Conservation (phyloP, 2,113 vertebrate genomes). For the Siniperca knerii region DNA sequence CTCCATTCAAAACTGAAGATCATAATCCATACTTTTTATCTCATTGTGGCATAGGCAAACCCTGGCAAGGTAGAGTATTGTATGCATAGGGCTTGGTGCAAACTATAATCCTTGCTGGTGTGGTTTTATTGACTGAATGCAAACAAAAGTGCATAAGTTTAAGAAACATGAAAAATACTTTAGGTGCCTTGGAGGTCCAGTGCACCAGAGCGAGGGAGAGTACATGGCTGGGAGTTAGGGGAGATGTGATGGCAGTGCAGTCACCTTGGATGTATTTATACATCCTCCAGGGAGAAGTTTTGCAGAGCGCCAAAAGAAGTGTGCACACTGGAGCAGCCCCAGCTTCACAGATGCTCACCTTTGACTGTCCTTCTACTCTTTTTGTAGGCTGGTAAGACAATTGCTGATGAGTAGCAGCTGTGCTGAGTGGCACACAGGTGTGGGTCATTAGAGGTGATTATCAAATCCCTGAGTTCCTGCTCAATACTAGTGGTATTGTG, state of each 20-base stretch:
- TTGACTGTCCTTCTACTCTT: conserved; percentile 34
- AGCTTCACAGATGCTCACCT: conserved; percentile 62
- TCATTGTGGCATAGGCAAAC: conserved; percentile 15
- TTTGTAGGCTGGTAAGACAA: conserved; percentile 13
- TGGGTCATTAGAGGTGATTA: conserved; percentile 47
- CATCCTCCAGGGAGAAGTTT: conserved; percentile 51
- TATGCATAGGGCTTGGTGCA: not conserved
- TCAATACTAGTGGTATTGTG: not conserved
- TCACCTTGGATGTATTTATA: conserved; percentile 51
- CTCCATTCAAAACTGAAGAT: conserved; percentile 35
- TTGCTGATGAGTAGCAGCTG: conserved; percentile 61
- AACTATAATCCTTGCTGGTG: not conserved
- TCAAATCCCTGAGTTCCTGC: conserved; percentile 12
- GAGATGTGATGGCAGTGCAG: conserved; percentile 15
- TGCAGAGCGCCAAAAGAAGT: conserved; percentile 30
- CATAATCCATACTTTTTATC: conserved; percentile 61
- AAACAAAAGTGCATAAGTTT: conserved; percentile 8
- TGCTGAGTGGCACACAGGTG: conserved; percentile 37
- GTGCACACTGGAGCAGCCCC: not conserved
- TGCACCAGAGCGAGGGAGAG: not conserved
- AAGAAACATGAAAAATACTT: not conserved
- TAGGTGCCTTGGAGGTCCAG: not conserved
- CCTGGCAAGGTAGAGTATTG: not conserved
- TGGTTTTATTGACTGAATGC: conserved; percentile 15
- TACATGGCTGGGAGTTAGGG: not conserved